phyloP scores from a whole-genome alignment of 2,888 invertebrate genomes.

The Formica aserva region DNA sequence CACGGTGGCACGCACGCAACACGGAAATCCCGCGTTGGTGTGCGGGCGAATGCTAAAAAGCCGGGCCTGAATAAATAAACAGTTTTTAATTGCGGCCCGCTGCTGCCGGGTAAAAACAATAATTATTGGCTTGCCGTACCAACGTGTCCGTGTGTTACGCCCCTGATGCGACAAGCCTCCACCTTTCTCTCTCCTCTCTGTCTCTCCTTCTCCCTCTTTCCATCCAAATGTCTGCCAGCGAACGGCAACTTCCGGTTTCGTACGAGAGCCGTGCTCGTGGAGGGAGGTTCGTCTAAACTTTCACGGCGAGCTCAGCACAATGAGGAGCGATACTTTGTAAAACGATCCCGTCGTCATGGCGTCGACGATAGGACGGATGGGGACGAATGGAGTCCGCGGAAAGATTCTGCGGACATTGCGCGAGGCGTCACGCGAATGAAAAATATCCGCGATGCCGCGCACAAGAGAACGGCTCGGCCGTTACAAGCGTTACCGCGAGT shows the following conservation, averaged over 20 bases:
- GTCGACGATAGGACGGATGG: slow-evolving; percentile 41
- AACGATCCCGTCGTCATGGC: slow-evolving; percentile 52
- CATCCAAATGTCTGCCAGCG: slow-evolving; percentile 34
- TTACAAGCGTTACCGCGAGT: slow-evolving; percentile 46
- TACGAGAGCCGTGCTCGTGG: slow-evolving; percentile 27
- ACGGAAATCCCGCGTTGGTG: slow-evolving; percentile 59
- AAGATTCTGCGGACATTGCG: slow-evolving; percentile 51
- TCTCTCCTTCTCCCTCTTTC: slow-evolving; percentile 44
- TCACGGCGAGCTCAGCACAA: slow-evolving; percentile 54
- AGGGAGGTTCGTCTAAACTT: slow-evolving; percentile 53
- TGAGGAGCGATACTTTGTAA: slow-evolving; percentile 55
- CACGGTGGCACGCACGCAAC: slow-evolving; percentile 36
- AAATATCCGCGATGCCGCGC: slow-evolving; percentile 23
- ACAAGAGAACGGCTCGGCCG: slow-evolving; percentile 7
- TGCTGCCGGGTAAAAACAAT: slow-evolving; percentile 85
- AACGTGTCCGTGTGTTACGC: slow-evolving; percentile 76
- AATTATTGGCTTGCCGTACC: slow-evolving; percentile 83
- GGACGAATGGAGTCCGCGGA: slow-evolving; percentile 26
- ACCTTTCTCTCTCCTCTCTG: slow-evolving; percentile 51
- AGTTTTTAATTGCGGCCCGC: slow-evolving; percentile 85
- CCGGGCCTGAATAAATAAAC: slow-evolving; percentile 85
- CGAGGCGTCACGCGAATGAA: slow-evolving; percentile 27
- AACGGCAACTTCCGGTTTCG: slow-evolving; percentile 48
- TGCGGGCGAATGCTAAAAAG: slow-evolving; percentile 83
- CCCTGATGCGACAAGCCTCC: slow-evolving; percentile 75